Conservation (phyloP, 2,888 invertebrate genomes). For the Seira musarum region DNA sequence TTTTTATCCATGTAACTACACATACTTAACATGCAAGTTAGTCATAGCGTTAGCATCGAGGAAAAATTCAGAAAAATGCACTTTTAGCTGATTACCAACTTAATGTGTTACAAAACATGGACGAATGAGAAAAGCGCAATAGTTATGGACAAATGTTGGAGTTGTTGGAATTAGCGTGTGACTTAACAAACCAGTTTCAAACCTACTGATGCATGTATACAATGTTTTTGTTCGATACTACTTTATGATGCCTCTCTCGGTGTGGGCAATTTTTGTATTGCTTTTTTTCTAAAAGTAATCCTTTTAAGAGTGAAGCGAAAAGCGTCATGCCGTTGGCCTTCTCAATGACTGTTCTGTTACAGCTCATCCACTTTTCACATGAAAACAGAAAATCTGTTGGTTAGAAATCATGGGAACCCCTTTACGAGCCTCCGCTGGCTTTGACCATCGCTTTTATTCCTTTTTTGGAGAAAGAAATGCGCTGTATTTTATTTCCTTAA, state of each 20-base stretch:
- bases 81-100: constrained; percentile 2
- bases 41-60: too few relatives aligned
- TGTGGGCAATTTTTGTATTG: constrained; percentile 1
- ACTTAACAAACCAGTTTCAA: background rate
- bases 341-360: constrained; percentile 7
- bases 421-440: constrained; percentile 3
- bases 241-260: background rate
- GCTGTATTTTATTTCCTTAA: constrained; percentile 12
- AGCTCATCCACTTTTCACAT: constrained; percentile 4
- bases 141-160: background rate
- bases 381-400: constrained; percentile 8
- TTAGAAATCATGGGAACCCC: constrained; percentile 15
- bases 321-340: background rate
- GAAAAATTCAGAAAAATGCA: constrained; percentile 5
- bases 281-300: constrained; percentile 3
- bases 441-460: background rate
- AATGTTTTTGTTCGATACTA: constrained; percentile 3
- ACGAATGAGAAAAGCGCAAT: background rate
- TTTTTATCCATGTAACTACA: background rate
- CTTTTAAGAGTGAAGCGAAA: background rate
- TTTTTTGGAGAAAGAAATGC: constrained; percentile 7
- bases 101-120: background rate
- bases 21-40: too few relatives aligned
- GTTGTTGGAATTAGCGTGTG: background rate
- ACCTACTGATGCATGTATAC: background rate